Base-by-base conservation (phyloP, 1,140 invertebrate genomes). In the Caenorhabditis brenneri region DNA sequence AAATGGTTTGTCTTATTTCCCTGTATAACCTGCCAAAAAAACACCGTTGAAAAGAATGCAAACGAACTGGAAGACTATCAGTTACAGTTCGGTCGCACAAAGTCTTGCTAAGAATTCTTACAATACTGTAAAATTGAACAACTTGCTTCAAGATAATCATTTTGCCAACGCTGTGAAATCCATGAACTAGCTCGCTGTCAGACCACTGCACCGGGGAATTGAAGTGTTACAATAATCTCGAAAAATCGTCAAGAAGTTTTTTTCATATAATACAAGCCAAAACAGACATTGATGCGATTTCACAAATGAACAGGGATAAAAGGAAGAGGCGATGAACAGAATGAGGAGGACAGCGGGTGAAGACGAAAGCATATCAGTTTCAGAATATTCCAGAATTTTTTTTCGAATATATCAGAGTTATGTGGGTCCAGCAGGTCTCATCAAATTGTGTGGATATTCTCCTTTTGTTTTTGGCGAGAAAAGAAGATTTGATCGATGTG, bases 381-480 rank as follows among this genome's bases (percentile, higher is more conserved):
- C 42, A 53, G 29, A 48, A 16, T 79, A 53, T 80, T 80, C 36
- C 27, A 36, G 27, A 58, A 19, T 58, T 10, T 58, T 51, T 53
- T 51, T 16, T 5, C 9, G 16, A 22, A 15, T 51, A 33, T 29
- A 19, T 19, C 24, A 42, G 48, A 27, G 24, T 83, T 83, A 83
- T 65, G 82, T 83, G 29, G 81, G 87, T 51, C 58, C 79, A 46
- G 58, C 51, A 19, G 85, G 84, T 33, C 88, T 74, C 88, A 89
- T 89, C 58, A 90, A 83, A 86, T 90, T 90, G 74, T 91, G 89
- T 39, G 89, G 89, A 79, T 90, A 90, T 65, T 90, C 89, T n/a
- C 89, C 89, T 78, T 90, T 89, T 36, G 89, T 90, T 81, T 90
- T 90, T 29, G 89, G 89, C 24, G 87, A 88, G 82, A 90, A 90